phyloP scores from a whole-genome alignment of 2,113 vertebrate genomes.

The Haliaeetus leucogaster region DNA sequence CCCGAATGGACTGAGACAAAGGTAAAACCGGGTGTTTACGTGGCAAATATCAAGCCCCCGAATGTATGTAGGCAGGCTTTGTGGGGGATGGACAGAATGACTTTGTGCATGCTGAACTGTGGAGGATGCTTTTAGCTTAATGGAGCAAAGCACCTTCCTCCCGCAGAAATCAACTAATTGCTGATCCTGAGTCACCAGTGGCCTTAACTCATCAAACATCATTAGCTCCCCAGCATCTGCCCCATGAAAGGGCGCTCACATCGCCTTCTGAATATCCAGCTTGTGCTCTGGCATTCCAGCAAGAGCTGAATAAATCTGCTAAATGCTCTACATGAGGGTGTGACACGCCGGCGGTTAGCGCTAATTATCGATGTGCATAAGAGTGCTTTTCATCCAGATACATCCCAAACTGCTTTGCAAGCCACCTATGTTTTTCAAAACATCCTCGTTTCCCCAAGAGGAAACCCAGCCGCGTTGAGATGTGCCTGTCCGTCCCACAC shows the following conservation, averaged over 20 bases:
- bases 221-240: slow-evolving; percentile 37
- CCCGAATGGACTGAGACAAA: not conserved
- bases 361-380: not conserved
- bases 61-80: not conserved
- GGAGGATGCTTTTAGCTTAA: slow-evolving; percentile 68
- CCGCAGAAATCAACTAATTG: slow-evolving; percentile 60
- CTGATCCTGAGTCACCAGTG: slow-evolving; percentile 55
- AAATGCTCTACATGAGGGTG: not conserved
- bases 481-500: not conserved
- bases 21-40: not conserved
- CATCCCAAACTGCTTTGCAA: slow-evolving; percentile 33
- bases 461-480: not conserved
- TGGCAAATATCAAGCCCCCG: not conserved
- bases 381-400: slow-evolving; percentile 20
- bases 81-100: not conserved
- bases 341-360: not conserved
- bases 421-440: slow-evolving; percentile 43
- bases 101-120: not conserved
- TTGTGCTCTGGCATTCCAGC: slow-evolving; percentile 34
- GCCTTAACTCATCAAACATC: slow-evolving; percentile 57
- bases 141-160: slow-evolving; percentile 64
- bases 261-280: slow-evolving; percentile 26
- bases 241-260: slow-evolving; percentile 19
- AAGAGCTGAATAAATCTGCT: slow-evolving; percentile 14
- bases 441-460: not conserved